phyloP scores from a whole-genome alignment of 2,888 invertebrate genomes.

The Mamestra brassicae region DNA sequence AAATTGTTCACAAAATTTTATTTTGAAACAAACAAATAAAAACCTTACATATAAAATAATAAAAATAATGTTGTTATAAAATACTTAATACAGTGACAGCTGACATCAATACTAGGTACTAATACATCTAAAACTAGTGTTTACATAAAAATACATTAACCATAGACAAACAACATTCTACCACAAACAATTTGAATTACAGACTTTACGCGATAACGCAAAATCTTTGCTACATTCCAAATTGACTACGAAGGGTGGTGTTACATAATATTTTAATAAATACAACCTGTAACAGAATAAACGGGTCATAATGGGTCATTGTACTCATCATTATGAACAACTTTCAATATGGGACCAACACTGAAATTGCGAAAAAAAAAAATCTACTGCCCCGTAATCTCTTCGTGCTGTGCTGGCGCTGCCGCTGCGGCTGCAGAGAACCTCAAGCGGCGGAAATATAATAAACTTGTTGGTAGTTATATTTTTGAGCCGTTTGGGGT shows the following conservation, averaged over 20 bases:
- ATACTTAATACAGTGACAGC: constrained; percentile 16
- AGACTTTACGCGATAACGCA: background rate
- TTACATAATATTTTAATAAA: background rate
- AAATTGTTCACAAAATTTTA: background rate
- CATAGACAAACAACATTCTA: constrained; percentile 15
- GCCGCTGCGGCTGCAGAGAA: too few species aligned
- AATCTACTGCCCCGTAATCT: too few species aligned
- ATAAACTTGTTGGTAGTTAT: too few species aligned
- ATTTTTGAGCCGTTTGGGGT: too few species aligned
- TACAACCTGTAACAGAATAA: too few species aligned
- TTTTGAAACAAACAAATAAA: background rate
- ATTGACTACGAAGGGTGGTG: constrained; percentile 37
- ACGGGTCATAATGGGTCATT: too few species aligned
- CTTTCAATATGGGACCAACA: too few species aligned
- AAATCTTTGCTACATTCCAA: constrained; percentile 10
- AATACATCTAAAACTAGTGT: constrained; percentile 15
- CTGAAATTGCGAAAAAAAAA: too few species aligned
- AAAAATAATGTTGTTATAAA: constrained; percentile 1
- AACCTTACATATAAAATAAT: background rate
- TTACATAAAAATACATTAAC: constrained; percentile 23
- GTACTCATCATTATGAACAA: too few species aligned
- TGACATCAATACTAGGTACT: constrained; percentile 19
- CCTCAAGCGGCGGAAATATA: too few species aligned
- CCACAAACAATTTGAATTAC: background rate
- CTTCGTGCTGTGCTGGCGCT: too few species aligned